Conservation (phyloP, 2,113 vertebrate genomes). For the Nibea coibor region DNA sequence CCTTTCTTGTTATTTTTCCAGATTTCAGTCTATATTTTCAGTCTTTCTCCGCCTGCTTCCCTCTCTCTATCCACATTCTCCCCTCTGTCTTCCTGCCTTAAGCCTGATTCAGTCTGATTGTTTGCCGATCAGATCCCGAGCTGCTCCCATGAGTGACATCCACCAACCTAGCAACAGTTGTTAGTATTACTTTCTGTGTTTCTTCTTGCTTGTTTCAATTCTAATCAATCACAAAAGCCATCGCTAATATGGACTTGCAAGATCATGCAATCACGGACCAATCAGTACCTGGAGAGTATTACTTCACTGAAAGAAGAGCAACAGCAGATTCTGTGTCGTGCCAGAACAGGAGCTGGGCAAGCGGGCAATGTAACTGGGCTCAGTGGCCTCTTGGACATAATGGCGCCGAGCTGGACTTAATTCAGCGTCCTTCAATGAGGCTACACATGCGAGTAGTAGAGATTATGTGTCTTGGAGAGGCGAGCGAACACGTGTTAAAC, state of each 20-base stretch:
- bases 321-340: too few species aligned
- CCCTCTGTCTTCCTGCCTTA: neutral
- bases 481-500: neutral
- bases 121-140: neutral
- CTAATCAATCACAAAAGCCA: neutral
- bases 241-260: too few species aligned
- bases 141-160: neutral
- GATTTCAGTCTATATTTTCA: neutral
- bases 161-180: neutral
- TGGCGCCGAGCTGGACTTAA: too few species aligned
- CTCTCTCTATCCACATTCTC: neutral
- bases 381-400: too few species aligned
- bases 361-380: too few species aligned
- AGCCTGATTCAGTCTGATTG: neutral
- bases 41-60: too few species aligned
- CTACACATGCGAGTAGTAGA: neutral
- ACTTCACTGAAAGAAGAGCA: too few species aligned
- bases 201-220: neutral
- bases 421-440: neutral
- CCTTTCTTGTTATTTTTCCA: neutral
- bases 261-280: too few species aligned
- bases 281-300: too few species aligned
- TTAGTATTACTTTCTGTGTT: neutral
- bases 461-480: neutral
- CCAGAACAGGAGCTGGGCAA: too few species aligned